These are phyloP conservation scores for Scyliorhinus canicula DNA, from an alignment of 2,797 vertebrate genomes.

Conservation along the genomic window DNA sequence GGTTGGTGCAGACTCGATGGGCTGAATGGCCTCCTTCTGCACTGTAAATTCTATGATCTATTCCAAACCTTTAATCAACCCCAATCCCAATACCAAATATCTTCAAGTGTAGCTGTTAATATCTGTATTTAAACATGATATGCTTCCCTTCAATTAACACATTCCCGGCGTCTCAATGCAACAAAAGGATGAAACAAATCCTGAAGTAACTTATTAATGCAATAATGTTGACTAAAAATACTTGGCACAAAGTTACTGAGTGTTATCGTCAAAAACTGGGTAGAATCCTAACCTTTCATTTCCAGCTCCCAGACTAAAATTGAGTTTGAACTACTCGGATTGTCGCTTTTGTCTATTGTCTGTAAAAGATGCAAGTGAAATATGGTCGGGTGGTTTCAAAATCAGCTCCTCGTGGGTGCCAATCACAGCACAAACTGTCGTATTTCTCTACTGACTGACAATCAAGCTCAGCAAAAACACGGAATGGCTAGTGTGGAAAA, in stretches of 20 bases:
- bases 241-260: background rate
- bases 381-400: background rate
- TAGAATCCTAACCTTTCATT: background rate
- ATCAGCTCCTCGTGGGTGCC: background rate
- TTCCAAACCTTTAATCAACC: background rate
- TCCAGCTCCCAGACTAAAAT: background rate
- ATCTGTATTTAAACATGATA: background rate
- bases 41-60: too few relatives aligned
- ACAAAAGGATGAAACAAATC: background rate
- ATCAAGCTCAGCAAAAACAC: background rate
- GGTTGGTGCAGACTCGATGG: too few relatives aligned
- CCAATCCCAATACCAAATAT: background rate
- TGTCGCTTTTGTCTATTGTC: background rate
- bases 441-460: background rate
- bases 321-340: background rate
- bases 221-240: background rate
- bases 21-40: too few relatives aligned
- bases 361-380: slow-evolving; percentile 4
- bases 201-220: background rate
- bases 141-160: background rate
- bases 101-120: background rate
- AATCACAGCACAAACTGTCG: background rate
- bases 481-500: background rate
- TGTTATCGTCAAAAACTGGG: background rate
- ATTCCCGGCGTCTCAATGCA: background rate